phyloP scores from a whole-genome alignment of 2,888 invertebrate species.

The Tanypteryx hageni region DNA sequence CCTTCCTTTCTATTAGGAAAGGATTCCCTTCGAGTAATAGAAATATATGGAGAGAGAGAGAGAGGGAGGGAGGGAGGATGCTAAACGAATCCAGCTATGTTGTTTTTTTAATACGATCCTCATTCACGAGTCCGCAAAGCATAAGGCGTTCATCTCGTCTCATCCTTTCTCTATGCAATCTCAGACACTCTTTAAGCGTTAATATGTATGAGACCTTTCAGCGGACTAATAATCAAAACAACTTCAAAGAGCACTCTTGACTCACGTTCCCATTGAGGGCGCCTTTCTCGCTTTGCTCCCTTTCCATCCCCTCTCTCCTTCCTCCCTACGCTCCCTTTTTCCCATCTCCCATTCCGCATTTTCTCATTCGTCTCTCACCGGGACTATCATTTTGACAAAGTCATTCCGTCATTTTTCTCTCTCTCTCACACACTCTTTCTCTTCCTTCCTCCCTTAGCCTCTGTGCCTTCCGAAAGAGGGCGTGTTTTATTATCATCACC shows the following conservation, averaged over 20 bases:
- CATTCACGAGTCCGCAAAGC: not conserved
- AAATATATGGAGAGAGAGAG: not conserved
- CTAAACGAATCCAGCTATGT: not conserved
- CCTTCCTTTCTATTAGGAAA: too few relatives aligned
- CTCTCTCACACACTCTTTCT: not conserved
- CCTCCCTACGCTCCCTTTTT: not conserved
- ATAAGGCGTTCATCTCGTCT: not conserved
- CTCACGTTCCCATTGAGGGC: not conserved
- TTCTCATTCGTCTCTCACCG: not conserved
- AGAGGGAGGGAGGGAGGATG: not conserved
- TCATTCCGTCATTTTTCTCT: not conserved
- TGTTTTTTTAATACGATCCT: not conserved
- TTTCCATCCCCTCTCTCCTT: not conserved
- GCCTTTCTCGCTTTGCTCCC: not conserved
- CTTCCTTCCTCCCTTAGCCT: too few relatives aligned
- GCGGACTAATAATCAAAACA: slow-evolving; percentile 22
- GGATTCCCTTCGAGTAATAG: too few relatives aligned
- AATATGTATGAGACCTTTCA: slow-evolving; percentile 40
- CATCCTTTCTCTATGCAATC: not conserved
- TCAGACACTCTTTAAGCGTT: not conserved
- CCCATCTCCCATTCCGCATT: not conserved
- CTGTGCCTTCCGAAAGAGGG: not conserved
- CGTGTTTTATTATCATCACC: not conserved
- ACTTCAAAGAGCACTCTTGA: slow-evolving; percentile 15
- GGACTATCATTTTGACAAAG: not conserved